Evolutionary conservation across 2,113 vertebrate species (phyloP).

Genomic region (Boleophthalmus pectinirostris): DNA sequence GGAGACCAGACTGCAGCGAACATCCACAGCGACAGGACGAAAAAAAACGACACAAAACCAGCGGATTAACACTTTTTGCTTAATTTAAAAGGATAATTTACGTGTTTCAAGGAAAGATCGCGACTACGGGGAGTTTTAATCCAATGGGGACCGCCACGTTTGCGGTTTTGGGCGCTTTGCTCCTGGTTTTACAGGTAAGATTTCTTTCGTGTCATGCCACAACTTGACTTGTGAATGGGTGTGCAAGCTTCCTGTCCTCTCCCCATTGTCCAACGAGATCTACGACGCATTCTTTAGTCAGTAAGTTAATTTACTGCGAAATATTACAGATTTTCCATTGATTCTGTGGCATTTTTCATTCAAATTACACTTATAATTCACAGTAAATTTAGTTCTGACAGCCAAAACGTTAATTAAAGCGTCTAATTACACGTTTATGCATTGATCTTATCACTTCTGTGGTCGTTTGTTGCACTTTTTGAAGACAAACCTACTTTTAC

Average conservation of each 20-base stretch:
- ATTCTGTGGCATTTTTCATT: neutral
- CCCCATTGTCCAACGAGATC: neutral
- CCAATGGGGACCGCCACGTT: constrained; percentile 54
- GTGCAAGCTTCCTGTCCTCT: neutral
- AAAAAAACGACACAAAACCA: neutral
- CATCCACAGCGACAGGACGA: neutral
- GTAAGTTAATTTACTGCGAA: neutral
- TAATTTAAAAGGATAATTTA: neutral
- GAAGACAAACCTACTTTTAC: neutral
- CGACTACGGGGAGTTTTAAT: neutral
- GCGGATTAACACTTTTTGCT: constrained; percentile 24
- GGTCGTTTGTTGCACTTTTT: neutral
- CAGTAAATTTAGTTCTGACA: neutral
- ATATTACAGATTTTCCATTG: neutral
- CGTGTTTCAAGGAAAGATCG: neutral
- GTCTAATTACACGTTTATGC: neutral
- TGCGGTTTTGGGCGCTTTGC: constrained; percentile 39
- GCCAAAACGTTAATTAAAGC: neutral
- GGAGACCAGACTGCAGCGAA: constrained; percentile 13
- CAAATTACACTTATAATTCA: neutral
- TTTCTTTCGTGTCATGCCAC: neutral
- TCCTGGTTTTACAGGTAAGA: constrained; percentile 69
- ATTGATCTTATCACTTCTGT: neutral
- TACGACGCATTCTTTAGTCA: neutral
- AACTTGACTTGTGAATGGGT: neutral